Percentiles rank a stretch among this genome's conserved stretches.
These are phyloP conservation scores for Parelbella ahira DNA, from an alignment of 2,888 invertebrate genomes.

Conservation along the genomic window DNA sequence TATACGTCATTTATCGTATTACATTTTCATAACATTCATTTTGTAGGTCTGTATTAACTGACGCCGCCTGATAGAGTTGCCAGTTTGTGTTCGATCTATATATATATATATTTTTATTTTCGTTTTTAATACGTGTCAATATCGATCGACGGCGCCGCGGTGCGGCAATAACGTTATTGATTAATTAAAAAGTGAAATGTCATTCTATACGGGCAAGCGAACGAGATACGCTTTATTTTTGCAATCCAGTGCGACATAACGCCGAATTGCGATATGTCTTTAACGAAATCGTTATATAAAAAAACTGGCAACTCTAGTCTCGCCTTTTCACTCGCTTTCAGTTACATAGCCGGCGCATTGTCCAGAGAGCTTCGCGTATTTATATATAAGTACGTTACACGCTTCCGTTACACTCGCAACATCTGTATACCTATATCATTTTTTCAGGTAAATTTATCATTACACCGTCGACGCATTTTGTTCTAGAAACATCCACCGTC, in stretches of 20 bases:
- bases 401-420: too few relatives aligned
- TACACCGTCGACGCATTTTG: too few relatives aligned
- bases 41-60: constrained; percentile 29
- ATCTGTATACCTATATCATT: too few relatives aligned
- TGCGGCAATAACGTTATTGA: too few relatives aligned
- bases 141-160: too few relatives aligned
- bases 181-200: not conserved
- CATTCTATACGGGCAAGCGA: not conserved
- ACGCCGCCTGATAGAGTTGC: constrained; percentile 30
- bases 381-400: too few relatives aligned
- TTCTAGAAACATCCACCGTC: too few relatives aligned
- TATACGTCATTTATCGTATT: constrained; percentile 16
- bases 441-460: too few relatives aligned
- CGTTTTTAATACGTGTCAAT: too few relatives aligned
- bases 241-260: not conserved
- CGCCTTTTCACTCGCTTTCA: constrained; percentile 16
- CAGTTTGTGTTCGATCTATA: constrained; percentile 25
- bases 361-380: too few relatives aligned
- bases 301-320: constrained; percentile 26
- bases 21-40: constrained; percentile 21
- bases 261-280: constrained; percentile 6
- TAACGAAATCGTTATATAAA: constrained; percentile 5
- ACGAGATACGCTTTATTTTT: not conserved
- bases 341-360: too few relatives aligned
- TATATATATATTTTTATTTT: too few relatives aligned